phyloP scores from a whole-genome alignment of 2,113 vertebrate species.

The Rhinoptilus africanus region DNA sequence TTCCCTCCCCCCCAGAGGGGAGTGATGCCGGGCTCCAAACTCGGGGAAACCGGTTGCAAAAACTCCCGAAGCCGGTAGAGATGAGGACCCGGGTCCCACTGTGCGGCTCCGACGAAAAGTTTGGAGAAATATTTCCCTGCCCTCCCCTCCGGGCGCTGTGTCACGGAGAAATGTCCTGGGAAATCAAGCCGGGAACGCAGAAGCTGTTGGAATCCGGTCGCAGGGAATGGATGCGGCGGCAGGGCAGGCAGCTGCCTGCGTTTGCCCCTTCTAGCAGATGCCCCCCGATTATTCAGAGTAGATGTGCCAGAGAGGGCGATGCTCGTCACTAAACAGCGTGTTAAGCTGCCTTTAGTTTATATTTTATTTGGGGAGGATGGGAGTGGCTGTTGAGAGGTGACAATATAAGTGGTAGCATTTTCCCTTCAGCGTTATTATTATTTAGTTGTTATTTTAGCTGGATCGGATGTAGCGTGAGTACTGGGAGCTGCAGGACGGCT shows the following conservation, averaged over 20 bases:
- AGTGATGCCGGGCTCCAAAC: neutral
- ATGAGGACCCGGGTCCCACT: neutral
- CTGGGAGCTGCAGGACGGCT: neutral
- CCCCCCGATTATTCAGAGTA: neutral
- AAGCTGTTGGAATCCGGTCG: neutral
- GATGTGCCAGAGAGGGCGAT: neutral
- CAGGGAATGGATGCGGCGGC: neutral
- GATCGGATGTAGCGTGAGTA: fast-evolving
- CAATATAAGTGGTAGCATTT: fast-evolving
- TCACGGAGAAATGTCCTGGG: neutral
- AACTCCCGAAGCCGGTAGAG: fast-evolving
- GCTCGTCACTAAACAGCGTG: neutral
- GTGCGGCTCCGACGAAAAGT: neutral
- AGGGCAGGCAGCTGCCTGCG: neutral
- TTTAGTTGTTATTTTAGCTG: neutral
- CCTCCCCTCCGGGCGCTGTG: neutral
- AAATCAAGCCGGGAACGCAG: neutral
- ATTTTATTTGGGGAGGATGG: neutral
- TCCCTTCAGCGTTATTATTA: fast-evolving
- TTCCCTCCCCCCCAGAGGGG: neutral
- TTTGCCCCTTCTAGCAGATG: neutral
- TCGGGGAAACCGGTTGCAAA: neutral
- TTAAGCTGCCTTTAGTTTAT: neutral
- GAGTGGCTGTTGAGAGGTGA: neutral
- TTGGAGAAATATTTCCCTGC: neutral